Percentiles rank a stretch among this genome's conserved stretches.
Conservation (phyloP, 2,797 vertebrate genomes). For the Spatula versicolor region DNA sequence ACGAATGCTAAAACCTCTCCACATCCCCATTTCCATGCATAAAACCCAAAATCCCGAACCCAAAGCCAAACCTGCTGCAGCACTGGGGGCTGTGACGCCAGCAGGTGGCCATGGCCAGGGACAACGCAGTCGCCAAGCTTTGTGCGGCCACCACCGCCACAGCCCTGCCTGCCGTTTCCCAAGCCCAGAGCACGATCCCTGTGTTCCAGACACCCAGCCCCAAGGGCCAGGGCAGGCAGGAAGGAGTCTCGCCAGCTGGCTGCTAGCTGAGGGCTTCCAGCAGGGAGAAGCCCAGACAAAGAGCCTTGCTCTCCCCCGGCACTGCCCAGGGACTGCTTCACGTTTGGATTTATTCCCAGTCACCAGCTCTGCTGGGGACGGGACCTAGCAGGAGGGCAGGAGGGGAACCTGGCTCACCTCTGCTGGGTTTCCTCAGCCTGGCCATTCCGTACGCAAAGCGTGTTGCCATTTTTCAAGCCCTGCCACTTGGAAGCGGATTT, state of each 20-base stretch:
- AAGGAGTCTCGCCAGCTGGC: slow-evolving; percentile 46
- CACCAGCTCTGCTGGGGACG: accelerated
- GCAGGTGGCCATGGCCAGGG: accelerated
- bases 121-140: accelerated
- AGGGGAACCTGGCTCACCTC: background rate
- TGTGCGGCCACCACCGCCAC: background rate
- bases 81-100: background rate
- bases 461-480: background rate
- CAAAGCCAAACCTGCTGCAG: background rate
- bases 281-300: background rate
- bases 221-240: background rate
- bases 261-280: background rate
- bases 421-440: accelerated
- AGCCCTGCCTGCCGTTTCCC: background rate
- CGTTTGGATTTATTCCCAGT: background rate
- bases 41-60: background rate
- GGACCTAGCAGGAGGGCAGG: background rate
- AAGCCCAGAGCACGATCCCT: accelerated
- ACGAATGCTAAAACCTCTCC: background rate
- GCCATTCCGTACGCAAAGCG: accelerated
- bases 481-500: background rate
- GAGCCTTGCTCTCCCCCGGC: background rate
- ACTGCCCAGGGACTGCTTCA: background rate
- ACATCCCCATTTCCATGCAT: background rate
- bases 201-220: background rate